Conservation (phyloP, 2,797 vertebrate genomes). For the Pseudochirops cupreus region DNA sequence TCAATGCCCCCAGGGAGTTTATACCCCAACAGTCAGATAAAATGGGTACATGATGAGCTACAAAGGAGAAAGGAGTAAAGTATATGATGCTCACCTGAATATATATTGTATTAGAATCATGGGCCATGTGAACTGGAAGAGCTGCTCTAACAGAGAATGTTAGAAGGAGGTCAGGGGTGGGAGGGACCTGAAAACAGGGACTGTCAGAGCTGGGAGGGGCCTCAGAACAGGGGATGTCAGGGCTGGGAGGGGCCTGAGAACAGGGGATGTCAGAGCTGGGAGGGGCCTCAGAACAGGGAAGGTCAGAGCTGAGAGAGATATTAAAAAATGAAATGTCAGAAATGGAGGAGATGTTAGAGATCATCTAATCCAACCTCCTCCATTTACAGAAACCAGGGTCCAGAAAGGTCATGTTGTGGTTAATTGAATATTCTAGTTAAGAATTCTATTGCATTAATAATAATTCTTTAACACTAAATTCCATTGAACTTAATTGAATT, state of each 20-base stretch:
- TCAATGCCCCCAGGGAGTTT: background rate
- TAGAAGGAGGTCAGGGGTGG: background rate
- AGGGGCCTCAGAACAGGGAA: background rate
- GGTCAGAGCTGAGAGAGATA: background rate
- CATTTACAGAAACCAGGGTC: background rate
- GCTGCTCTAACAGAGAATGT: background rate
- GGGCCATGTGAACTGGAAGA: background rate
- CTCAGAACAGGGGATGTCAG: background rate
- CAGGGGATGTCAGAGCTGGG: background rate
- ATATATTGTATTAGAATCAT: background rate
- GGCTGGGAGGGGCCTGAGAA: background rate
- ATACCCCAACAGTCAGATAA: background rate
- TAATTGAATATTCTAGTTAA: background rate
- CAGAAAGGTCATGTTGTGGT: background rate
- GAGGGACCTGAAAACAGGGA: background rate
- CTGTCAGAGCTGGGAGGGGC: background rate
- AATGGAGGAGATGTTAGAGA: background rate
- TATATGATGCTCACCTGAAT: background rate
- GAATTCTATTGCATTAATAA: background rate
- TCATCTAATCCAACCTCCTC: background rate
- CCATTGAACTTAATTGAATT: background rate
- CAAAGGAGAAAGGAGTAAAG: background rate
- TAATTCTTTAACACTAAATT: background rate
- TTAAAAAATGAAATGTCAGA: background rate
- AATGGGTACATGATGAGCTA: conserved; percentile 4